Percentiles rank a stretch among this genome's conserved stretches.
Conservation (phyloP, 2,797 vertebrate genomes). For the Nyctibius grandis region DNA sequence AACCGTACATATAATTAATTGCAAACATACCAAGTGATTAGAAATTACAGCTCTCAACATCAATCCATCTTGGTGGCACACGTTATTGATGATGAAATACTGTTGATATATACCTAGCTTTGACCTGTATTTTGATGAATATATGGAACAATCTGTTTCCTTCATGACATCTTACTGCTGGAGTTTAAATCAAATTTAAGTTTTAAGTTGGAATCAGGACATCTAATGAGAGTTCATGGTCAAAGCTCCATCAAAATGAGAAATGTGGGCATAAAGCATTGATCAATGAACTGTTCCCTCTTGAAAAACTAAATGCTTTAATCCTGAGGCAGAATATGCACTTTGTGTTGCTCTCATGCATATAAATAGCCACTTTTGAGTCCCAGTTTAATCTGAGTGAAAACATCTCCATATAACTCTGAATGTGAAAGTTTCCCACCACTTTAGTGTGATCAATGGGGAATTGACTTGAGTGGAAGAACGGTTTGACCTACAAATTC, state of each 20-base stretch:
- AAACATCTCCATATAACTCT: neutral
- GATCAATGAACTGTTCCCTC: conserved; percentile 43
- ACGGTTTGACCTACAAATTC: conserved; percentile 15
- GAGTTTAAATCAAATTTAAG: conserved; percentile 26
- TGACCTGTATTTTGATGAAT: neutral
- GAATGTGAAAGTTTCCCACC: neutral
- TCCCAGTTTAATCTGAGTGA: conserved; percentile 17
- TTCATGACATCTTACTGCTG: neutral
- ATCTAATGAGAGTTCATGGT: conserved; percentile 39
- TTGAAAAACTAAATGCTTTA: conserved; percentile 61
- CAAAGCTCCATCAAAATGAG: conserved; percentile 51
- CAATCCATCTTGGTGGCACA: neutral
- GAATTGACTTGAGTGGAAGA: neutral
- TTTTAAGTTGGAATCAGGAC: conserved; percentile 17
- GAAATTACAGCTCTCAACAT: neutral
- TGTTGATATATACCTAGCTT: neutral
- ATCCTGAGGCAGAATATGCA: conserved; percentile 68
- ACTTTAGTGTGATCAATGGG: neutral
- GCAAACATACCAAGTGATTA: neutral
- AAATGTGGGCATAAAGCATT: conserved; percentile 27
- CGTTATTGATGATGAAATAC: neutral
- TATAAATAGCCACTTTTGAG: conserved; percentile 49
- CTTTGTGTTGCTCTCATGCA: conserved; percentile 51
- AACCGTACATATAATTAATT: neutral
- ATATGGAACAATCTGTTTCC: neutral